A percentile compares a stretch with the other conserved stretches of the same genome.
Conservation (phyloP, 2,797 vertebrate species). For the Danio jaintianensis region DNA sequence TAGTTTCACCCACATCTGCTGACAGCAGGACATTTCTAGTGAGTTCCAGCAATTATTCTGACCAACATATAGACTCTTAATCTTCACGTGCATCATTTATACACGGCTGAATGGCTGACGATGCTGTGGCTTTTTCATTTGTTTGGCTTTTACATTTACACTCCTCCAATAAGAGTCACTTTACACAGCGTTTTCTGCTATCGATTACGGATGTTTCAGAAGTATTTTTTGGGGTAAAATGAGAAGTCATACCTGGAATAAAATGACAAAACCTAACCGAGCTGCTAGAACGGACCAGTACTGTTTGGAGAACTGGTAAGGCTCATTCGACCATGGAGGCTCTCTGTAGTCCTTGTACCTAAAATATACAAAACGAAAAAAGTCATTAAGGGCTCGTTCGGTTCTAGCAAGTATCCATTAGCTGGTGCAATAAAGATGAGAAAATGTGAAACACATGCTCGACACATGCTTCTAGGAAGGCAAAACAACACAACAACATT, state of each 20-base stretch:
- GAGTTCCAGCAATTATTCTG: conserved; percentile 14
- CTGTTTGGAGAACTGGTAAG: conserved; percentile 93
- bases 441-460: conserved; percentile 29
- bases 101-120: background rate
- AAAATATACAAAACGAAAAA: conserved; percentile 44
- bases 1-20: conserved; percentile 14
- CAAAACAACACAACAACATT: conserved; percentile 5
- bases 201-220: background rate
- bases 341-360: conserved; percentile 99
- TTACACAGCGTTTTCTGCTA: background rate
- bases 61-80: conserved; percentile 1
- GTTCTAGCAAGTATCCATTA: conserved; percentile 7
- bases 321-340: conserved; percentile 89
- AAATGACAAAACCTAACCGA: conserved; percentile 92
- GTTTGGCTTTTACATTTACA: background rate
- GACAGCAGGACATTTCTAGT: conserved; percentile 10
- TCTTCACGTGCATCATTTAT: background rate
- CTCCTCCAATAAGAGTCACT: background rate
- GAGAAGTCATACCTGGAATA: conserved; percentile 87
- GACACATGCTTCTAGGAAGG: conserved; percentile 14
- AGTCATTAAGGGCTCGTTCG: conserved; percentile 6
- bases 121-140: conserved; percentile 29
- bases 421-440: conserved; percentile 15
- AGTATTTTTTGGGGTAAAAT: background rate
- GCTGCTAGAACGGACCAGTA: conserved; percentile 95